Base-by-base conservation (phyloP, 2,113 vertebrate genomes). In the Rhabdomys dilectus region DNA sequence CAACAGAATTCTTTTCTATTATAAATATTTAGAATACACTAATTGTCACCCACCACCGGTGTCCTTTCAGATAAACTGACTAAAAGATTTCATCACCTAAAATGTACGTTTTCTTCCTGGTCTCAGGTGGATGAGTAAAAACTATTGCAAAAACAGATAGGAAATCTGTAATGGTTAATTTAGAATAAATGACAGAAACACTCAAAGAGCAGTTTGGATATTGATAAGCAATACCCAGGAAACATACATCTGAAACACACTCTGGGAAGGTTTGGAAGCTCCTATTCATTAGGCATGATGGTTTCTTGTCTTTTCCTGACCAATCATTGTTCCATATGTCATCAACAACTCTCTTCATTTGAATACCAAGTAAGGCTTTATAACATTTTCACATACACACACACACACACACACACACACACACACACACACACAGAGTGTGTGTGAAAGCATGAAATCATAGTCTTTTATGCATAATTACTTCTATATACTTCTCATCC, bases 31-130 rank as follows among this genome's bases (percentile, higher is more conserved):
- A 36, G 7, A 60, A 19, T 39, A 3, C 12, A 22, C 8, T 76
- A 24, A 48, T 48, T 60, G 39, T 90, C 58, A 91, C 48, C 24
- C 4, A 53, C 60, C 26, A 75, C 6, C 6, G 42, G 31, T 48
- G 10, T 53, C 6, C 9, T 29, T 68, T 96, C n/a, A 93, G 26
- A 15, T 29, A 58, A 5, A 84, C 0, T 2, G 26, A 88, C 11
- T 66, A n/a, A 93, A 95, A 84, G 12, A 91, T 70, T 89, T 91
- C 36, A 56, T 64, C 42, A 56, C 42, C 68, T 84, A 21, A 88
- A 62, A 64, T n/a, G 36, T 21, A 1, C 36, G 42, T 45, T 86
- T 88, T 12, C 17, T 93, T 84, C 29, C 53, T 76, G 45, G 39
- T n/a, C n/a, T 88, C 17, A 39, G 26, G 21, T 42, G 88, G 2